Conservation (phyloP, 2,888 invertebrate species). For the Ornithoptera priamus region DNA sequence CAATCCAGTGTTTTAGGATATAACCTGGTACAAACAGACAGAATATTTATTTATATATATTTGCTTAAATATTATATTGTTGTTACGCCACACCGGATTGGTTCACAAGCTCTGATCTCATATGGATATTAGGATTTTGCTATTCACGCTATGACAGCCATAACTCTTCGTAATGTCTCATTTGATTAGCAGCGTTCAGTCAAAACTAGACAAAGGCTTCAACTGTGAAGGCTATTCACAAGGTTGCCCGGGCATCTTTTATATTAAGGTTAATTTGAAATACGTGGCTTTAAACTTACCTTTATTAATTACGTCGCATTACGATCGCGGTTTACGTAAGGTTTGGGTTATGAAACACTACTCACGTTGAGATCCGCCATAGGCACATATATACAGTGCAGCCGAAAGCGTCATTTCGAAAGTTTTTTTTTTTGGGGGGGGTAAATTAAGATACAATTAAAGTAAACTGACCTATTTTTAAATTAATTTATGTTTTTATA, state of each 20-base stretch:
- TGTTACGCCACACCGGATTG: constrained; percentile 30
- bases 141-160: constrained; percentile 69
- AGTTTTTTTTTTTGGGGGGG: no score
- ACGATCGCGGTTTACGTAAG: constrained; percentile 24
- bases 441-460: no score
- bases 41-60: background rate
- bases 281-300: constrained; percentile 56
- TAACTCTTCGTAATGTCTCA: constrained; percentile 75
- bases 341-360: constrained; percentile 21
- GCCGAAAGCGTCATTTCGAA: no score
- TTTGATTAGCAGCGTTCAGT: constrained; percentile 69
- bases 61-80: constrained; percentile 3
- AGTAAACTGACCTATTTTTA: no score
- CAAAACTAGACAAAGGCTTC: constrained; percentile 63
- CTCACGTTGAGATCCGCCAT: constrained; percentile 21
- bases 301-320: constrained; percentile 19
- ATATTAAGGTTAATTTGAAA: constrained; percentile 68
- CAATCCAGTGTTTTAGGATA: no score
- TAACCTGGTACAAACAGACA: no score
- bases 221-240: constrained; percentile 70
- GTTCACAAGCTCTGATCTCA: constrained; percentile 38
- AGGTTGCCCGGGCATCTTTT: constrained; percentile 73
- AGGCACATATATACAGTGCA: no score
- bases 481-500: no score
- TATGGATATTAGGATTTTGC: constrained; percentile 52